Base-by-base conservation (phyloP, 2,888 invertebrate species). In the Folsomia manolachei region DNA sequence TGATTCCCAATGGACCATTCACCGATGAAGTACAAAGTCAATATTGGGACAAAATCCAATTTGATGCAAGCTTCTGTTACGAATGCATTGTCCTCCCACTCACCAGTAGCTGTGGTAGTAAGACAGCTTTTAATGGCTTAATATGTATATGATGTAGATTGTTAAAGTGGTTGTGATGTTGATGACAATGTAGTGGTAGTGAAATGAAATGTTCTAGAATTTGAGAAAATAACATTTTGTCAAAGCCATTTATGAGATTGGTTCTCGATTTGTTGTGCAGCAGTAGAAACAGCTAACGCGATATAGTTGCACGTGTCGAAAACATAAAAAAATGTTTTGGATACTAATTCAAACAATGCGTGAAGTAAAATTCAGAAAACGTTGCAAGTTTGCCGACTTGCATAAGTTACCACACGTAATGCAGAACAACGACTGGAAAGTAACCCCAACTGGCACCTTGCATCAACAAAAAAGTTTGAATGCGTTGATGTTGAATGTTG, bases 401-500 rank as follows among this genome's bases (percentile, higher is more conserved):
- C n/a, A n/a, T n/a, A n/a, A n/a, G n/a, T 53, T 66, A 56, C 51
- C 23, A 66, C 25, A 53, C 53, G 24, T 66, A 66, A 66, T 66
- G 53, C 66, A n/a, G n/a, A n/a, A n/a, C n/a, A n/a, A n/a, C n/a
- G n/a, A n/a, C n/a, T 39, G 39, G 4, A 39, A 39, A 39, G 4
- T 39, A 39, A 39, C 39, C 39, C 39, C 39, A 39, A 39, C 39
- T 14, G 14, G 39, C 39, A 39, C 14, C 14, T 39, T 39, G 4
- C n/a, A n/a, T n/a, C n/a, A n/a, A n/a, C n/a, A n/a, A n/a, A n/a
- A n/a, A n/a, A n/a, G n/a, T n/a, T n/a, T n/a, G n/a, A n/a, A n/a
- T n/a, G n/a, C n/a, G n/a, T n/a, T n/a, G n/a, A n/a, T n/a, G n/a
- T n/a, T n/a, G n/a, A n/a, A n/a, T n/a, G n/a, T n/a, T 39, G 39